Conservation (phyloP, 2,888 invertebrate species). For the Drosophila recens region DNA sequence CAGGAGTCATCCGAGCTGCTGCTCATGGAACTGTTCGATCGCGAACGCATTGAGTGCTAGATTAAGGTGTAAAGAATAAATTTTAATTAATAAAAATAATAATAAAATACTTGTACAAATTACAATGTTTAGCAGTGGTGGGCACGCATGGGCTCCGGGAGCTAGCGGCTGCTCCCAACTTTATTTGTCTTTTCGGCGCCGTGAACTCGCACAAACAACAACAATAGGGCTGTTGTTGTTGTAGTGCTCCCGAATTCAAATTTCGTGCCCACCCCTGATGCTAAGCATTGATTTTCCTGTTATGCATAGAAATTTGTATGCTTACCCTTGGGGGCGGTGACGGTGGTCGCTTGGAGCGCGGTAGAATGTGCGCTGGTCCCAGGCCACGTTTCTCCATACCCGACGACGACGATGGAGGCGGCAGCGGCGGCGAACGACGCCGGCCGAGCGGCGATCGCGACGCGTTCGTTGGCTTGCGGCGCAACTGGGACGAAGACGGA, state of each 20-base stretch:
- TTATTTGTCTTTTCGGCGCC: too few relatives aligned
- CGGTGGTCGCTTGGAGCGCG: constrained; percentile 85
- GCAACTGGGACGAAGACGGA: constrained; percentile 67
- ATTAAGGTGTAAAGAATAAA: background rate
- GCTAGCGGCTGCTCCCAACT: too few relatives aligned
- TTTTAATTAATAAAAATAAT: background rate
- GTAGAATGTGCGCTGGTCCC: constrained; percentile 78
- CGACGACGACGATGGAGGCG: constrained; percentile 75
- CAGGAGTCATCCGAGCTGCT: constrained; percentile 94
- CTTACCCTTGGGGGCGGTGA: constrained; percentile 85
- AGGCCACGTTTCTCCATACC: constrained; percentile 77
- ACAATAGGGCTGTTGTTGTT: too few relatives aligned
- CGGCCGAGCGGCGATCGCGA: constrained; percentile 83
- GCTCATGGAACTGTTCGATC: constrained; percentile 91
- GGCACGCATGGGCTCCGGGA: too few relatives aligned
- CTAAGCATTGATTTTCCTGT: too few relatives aligned
- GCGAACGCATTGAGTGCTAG: constrained; percentile 87
- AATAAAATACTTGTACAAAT: too few relatives aligned
- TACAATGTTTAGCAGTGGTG: too few relatives aligned
- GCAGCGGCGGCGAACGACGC: constrained; percentile 78
- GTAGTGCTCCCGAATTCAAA: too few relatives aligned
- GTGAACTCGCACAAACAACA: too few relatives aligned
- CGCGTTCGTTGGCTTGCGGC: constrained; percentile 79
- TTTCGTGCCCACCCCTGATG: too few relatives aligned
- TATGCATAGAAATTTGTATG: background rate